A percentile compares a stretch with the other conserved stretches of the same genome.
These are phyloP conservation scores for Oryctolagus cuniculus DNA, from an alignment of 2,113 vertebrate species.

Conservation along the genomic window DNA sequence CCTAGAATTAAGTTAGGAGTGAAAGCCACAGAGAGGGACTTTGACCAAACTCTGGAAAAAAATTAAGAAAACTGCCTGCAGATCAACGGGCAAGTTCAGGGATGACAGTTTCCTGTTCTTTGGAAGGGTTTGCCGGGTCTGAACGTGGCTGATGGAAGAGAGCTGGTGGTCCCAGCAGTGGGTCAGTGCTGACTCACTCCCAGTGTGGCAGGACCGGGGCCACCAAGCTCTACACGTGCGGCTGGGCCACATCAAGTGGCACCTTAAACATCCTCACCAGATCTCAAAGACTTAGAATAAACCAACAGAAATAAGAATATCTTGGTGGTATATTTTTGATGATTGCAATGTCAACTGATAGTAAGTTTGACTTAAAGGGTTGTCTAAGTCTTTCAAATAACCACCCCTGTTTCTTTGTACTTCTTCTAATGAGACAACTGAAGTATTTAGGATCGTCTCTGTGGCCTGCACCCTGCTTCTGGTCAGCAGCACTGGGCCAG, in stretches of 20 bases:
- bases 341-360: background rate
- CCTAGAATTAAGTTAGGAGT: background rate
- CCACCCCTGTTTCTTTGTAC: background rate
- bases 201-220: background rate
- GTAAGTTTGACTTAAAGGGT: background rate
- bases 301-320: background rate
- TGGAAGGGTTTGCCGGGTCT: background rate
- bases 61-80: background rate
- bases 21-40: background rate
- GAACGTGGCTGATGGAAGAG: background rate
- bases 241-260: background rate
- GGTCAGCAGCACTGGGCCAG: rapidly evolving
- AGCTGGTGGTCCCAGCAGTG: no score
- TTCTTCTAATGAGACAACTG: background rate
- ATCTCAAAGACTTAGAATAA: background rate
- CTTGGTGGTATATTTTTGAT: background rate
- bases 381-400: background rate
- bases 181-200: no score
- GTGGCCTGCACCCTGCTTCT: background rate
- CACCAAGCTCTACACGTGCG: background rate
- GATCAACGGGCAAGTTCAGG: background rate
- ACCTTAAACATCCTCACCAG: background rate
- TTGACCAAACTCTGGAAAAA: background rate
- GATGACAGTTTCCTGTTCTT: background rate
- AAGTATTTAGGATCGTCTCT: background rate